These are phyloP conservation scores for Botia almorhae DNA, from an alignment of 2,797 vertebrate genomes.

Conservation along the genomic window DNA sequence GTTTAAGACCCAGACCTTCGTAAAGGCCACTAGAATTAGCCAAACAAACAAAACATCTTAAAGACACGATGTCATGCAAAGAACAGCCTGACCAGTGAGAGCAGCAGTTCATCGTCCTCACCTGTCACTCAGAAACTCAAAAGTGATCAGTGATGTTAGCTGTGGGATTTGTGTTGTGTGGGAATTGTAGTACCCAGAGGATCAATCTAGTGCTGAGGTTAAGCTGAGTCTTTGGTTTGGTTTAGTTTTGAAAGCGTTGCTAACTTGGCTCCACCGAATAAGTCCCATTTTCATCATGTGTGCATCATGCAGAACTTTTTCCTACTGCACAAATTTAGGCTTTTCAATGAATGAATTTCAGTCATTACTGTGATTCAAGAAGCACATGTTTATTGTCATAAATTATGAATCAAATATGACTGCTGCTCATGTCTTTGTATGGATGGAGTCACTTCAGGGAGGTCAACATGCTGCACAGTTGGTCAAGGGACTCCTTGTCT, in stretches of 20 bases:
- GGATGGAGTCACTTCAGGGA: conserved; percentile 24
- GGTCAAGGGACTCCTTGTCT: not conserved
- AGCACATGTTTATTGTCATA: not conserved
- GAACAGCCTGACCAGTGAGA: not conserved
- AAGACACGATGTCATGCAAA: conserved; percentile 26
- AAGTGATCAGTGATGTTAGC: not conserved
- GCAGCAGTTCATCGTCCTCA: conserved; percentile 28
- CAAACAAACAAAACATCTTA: conserved; percentile 27
- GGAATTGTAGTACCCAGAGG: not conserved
- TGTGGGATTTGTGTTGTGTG: not conserved
- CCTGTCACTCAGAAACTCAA: not conserved
- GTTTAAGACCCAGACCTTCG: conserved; percentile 31
- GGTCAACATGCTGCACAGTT: conserved; percentile 17
- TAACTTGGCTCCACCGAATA: conserved; percentile 5
- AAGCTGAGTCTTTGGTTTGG: conserved; percentile 38
- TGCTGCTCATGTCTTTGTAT: conserved; percentile 15
- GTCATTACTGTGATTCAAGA: not conserved
- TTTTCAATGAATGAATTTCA: not conserved
- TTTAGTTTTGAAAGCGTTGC: conserved; percentile 7
- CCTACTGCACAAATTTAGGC: not conserved
- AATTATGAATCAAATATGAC: conserved; percentile 6
- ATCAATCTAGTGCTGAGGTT: conserved; percentile 7
- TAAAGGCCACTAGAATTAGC: conserved; percentile 37
- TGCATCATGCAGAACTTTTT: not conserved
- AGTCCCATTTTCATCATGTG: not conserved